Evolutionary conservation across 2,888 invertebrate genomes (phyloP), one percentile per base, ranked within the genome.

Genomic region (Polydrusus tereticollis): DNA sequence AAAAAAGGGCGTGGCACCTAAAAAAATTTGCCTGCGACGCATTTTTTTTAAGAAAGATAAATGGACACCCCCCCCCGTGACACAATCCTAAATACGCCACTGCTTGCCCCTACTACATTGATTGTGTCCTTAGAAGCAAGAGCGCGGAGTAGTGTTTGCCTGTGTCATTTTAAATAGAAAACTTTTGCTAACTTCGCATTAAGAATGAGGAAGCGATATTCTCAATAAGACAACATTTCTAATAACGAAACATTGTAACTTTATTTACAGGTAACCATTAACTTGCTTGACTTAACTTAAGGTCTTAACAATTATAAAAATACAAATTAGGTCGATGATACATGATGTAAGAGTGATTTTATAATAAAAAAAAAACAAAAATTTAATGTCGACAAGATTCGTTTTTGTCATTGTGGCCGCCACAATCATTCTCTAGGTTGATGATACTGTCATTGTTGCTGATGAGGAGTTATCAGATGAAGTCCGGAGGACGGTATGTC

Each of bases 291-390:
- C 55, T 69, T 52, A 52, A 60, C 47, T 50, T 45, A 57, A 59
- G 55, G 63, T 69, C 69, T 69, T 69, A 70, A 57, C 41, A 69
- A 64, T 70, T 70, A 70, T 64, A 70, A 70, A 70, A 70, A 63
- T 70, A 70, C 26, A 70, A 70, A 70, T 63, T 52, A 60, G 21
- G 14, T 45, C 33, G 33, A 66, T 57, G 66, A 66, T 63, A 41
- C n/a, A n/a, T 3, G 26, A 23, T 33, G 12, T 6, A 58, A 57
- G 21, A 16, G 36, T 18, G 14, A 33, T 57, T 8, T 43, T 10
- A 50, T 29, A 47, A 29, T 47, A 41, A 55, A 41, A 21, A 55
- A 65, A 41, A 3, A 66, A 58, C n/a, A n/a, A n/a, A n/a, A n/a
- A n/a, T n/a, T n/a, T n/a, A 29, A 52, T 10, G 52, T 52, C 52